Conservation (phyloP, 2,888 invertebrate genomes). For the Metopia argyrocephala region DNA sequence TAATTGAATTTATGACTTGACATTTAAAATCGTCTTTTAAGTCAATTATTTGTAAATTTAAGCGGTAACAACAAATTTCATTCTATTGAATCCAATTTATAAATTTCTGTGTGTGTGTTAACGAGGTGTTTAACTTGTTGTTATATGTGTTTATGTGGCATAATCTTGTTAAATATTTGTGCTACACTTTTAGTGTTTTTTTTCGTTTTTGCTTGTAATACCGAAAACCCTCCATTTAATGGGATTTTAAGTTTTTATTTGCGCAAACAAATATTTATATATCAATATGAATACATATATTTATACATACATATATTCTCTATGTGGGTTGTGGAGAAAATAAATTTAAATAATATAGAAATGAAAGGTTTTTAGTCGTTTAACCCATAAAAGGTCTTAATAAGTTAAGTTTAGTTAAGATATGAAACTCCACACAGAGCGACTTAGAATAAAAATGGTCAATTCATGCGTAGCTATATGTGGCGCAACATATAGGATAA, state of each 20-base stretch:
- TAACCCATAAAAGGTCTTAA: too few species aligned
- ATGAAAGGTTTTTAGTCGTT: too few species aligned
- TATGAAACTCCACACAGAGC: too few species aligned
- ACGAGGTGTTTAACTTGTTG: constrained; percentile 49
- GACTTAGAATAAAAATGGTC: too few species aligned
- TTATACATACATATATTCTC: too few species aligned
- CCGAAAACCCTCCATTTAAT: constrained; percentile 14
- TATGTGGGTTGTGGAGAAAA: too few species aligned
- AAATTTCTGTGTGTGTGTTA: constrained; percentile 23
- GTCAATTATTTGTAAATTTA: constrained; percentile 71
- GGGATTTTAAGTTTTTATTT: constrained; percentile 34
- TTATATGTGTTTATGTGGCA: constrained; percentile 31
- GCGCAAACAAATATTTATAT: constrained; percentile 5
- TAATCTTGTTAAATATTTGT: constrained; percentile 22
- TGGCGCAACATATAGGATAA: too few species aligned
- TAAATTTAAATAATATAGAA: too few species aligned
- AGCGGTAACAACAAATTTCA: constrained; percentile 38
- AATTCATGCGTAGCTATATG: too few species aligned
- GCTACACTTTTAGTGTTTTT: background rate
- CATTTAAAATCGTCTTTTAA: constrained; percentile 74
- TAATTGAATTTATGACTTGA: constrained; percentile 77
- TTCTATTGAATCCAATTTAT: constrained; percentile 28
- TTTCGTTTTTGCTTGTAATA: background rate
- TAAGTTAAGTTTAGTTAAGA: too few species aligned
- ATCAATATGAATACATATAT: background rate